Conservation (phyloP, 2,797 vertebrate genomes). For the Brachyrhaphis roseni region DNA sequence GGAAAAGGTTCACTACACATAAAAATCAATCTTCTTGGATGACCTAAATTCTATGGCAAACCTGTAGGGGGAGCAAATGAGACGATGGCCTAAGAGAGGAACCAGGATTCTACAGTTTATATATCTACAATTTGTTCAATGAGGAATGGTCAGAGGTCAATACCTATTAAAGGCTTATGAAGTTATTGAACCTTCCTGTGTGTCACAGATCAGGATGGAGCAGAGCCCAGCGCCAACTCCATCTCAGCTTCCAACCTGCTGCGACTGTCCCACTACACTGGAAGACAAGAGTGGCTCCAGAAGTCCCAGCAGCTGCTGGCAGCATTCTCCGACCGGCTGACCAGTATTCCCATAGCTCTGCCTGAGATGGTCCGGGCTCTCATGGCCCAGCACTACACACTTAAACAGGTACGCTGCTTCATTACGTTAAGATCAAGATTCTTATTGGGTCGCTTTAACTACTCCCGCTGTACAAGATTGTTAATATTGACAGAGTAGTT, state of each 20-base stretch:
- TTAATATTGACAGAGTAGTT: not conserved
- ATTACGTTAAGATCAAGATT: not conserved
- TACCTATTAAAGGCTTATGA: not conserved
- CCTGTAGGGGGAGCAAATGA: not conserved
- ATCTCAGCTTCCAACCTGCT: slow-evolving; percentile 88
- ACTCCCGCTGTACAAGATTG: not conserved
- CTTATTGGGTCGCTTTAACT: not conserved
- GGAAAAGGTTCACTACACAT: not conserved
- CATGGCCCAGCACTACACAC: slow-evolving; percentile 83
- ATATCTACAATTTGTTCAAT: too few species aligned
- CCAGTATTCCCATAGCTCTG: slow-evolving; percentile 85
- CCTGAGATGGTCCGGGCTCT: slow-evolving; percentile 90
- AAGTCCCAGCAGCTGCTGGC: slow-evolving; percentile 84
- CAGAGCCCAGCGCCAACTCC: slow-evolving; percentile 92
- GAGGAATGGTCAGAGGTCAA: not conserved
- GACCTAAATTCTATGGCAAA: not conserved
- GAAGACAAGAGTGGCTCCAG: slow-evolving; percentile 84
- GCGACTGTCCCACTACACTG: slow-evolving; percentile 86
- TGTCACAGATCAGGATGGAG: slow-evolving; percentile 90
- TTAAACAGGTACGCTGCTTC: slow-evolving; percentile 84
- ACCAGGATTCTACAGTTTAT: not conserved
- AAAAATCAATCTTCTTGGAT: not conserved
- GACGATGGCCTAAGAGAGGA: not conserved
- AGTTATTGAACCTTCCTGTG: not conserved
- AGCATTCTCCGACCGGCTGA: slow-evolving; percentile 88